Percentiles rank a stretch among this genome's conserved stretches.
These are phyloP conservation scores for Eupithecia abbreviata DNA, from an alignment of 2,888 invertebrate species.

Conservation along the genomic window DNA sequence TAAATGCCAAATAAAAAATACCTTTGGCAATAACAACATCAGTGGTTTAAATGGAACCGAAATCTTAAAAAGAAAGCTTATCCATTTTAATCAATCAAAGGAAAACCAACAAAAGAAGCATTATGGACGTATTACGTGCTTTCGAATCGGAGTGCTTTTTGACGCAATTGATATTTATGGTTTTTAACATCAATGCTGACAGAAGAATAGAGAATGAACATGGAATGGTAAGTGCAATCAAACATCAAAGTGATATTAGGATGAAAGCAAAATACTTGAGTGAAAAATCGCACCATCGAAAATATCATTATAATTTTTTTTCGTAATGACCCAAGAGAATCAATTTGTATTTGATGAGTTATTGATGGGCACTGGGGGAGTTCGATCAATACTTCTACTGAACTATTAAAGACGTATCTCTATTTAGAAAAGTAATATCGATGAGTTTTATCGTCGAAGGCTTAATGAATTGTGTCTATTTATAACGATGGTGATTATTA, in stretches of 20 bases:
- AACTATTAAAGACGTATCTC: background rate
- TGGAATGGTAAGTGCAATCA: background rate
- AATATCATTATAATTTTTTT: background rate
- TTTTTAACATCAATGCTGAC: conserved; percentile 24
- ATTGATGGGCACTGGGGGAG: background rate
- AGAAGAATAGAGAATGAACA: background rate
- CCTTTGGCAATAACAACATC: conserved; percentile 23
- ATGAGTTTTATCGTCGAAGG: background rate
- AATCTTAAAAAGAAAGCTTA: conserved; percentile 36
- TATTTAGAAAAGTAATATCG: background rate
- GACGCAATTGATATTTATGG: conserved; percentile 23
- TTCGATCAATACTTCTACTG: background rate
- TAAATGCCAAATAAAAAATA: conserved; percentile 2
- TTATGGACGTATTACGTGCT: conserved; percentile 26
- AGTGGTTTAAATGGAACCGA: conserved; percentile 37
- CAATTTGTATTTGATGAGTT: background rate
- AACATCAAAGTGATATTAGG: background rate
- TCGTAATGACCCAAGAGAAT: background rate
- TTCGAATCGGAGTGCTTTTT: conserved; percentile 31
- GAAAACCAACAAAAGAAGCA: conserved; percentile 34
- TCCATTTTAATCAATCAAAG: conserved; percentile 46
- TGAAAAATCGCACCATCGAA: background rate
- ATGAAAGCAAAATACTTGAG: background rate
- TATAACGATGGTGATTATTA: background rate
- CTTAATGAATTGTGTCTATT: background rate